These are phyloP conservation scores for Drosophila fuyamai DNA, from an alignment of 1,140 invertebrate genomes.

Conservation along the genomic window DNA sequence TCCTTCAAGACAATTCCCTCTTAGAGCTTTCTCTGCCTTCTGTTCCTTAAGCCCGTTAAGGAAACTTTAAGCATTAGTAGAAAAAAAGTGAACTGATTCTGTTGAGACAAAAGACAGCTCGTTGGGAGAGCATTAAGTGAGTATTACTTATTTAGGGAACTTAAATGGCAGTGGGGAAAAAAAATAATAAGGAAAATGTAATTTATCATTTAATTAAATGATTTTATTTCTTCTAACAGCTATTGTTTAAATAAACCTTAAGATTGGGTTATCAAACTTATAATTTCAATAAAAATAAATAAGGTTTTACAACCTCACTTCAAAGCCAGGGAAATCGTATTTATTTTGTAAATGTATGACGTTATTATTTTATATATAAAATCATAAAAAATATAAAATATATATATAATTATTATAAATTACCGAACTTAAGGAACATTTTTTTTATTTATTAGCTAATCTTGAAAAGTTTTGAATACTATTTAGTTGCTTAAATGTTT, in stretches of 20 bases:
- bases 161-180: background rate
- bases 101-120: constrained; percentile 2
- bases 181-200: background rate
- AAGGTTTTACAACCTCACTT: too few species aligned
- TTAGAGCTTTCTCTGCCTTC: constrained; percentile 2
- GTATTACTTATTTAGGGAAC: constrained; percentile 2
- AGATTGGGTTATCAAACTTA: too few species aligned
- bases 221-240: background rate
- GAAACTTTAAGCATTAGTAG: constrained; percentile 10
- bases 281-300: too few species aligned
- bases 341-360: too few species aligned
- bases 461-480: background rate
- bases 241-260: too few species aligned
- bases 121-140: background rate
- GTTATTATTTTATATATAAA: too few species aligned
- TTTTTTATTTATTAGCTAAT: too few species aligned
- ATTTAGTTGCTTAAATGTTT: background rate
- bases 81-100: background rate
- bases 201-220: background rate
- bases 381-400: too few species aligned
- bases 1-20: constrained; percentile 28
- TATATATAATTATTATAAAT: too few species aligned
- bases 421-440: too few species aligned
- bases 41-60: constrained; percentile 5
- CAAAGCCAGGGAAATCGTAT: too few species aligned